Conservation (phyloP, 2,113 vertebrate species). For the Caranx ignobilis region DNA sequence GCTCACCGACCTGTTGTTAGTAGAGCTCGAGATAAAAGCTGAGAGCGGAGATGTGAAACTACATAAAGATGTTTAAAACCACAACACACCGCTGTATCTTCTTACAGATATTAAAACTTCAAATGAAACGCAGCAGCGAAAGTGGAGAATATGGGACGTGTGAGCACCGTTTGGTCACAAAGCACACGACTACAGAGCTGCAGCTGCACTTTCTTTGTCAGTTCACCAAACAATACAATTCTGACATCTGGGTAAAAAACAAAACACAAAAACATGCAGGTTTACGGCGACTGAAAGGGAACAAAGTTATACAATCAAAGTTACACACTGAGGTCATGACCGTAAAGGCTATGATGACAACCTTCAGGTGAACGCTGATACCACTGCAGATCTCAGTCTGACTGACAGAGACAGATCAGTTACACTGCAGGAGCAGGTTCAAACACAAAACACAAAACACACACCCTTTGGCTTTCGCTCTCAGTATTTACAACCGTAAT, state of each 20-base stretch:
- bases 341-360: neutral
- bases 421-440: neutral
- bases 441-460: neutral
- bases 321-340: neutral
- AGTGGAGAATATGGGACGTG: too few relatives aligned
- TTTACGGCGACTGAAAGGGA: neutral
- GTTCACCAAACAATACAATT: too few relatives aligned
- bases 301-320: neutral
- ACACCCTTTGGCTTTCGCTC: neutral
- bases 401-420: neutral
- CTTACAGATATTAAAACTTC: too few relatives aligned
- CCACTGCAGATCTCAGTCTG: neutral
- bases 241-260: too few relatives aligned
- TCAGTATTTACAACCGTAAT: constrained; percentile 7
- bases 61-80: too few relatives aligned
- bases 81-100: too few relatives aligned
- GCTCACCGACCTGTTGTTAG: too few relatives aligned
- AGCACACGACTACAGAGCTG: too few relatives aligned
- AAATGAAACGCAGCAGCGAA: too few relatives aligned
- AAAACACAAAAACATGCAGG: neutral
- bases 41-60: too few relatives aligned
- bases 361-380: neutral
- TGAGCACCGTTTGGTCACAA: neutral
- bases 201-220: too few relatives aligned
- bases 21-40: too few relatives aligned